phyloP scores from a whole-genome alignment of 1,140 invertebrate genomes.

The Drosophila virilis region DNA sequence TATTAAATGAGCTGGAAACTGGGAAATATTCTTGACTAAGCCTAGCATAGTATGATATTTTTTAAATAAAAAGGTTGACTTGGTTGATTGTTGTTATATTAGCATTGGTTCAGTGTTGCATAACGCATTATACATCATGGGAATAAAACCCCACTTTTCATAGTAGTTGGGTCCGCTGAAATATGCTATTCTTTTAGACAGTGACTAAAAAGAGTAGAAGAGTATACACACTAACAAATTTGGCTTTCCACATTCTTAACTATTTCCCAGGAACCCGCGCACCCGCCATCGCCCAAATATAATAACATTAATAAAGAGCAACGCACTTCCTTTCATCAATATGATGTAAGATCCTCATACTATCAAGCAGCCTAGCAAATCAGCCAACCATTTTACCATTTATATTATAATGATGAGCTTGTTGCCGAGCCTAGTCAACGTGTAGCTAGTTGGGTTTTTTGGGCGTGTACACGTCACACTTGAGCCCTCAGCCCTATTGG shows the following conservation, averaged over 20 bases:
- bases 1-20: neutral
- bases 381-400: slow-evolving; percentile 38
- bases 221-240: slow-evolving; percentile 47
- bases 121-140: no score
- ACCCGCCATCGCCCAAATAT: slow-evolving; percentile 83
- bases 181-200: neutral
- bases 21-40: no score
- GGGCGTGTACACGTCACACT: slow-evolving; percentile 68
- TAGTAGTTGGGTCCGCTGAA: no score
- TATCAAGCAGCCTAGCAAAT: slow-evolving; percentile 8
- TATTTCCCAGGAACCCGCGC: slow-evolving; percentile 70
- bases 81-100: no score
- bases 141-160: no score
- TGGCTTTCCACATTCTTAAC: slow-evolving; percentile 29
- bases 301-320: slow-evolving; percentile 81
- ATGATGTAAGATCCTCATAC: slow-evolving; percentile 78
- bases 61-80: no score
- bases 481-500: slow-evolving; percentile 25
- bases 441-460: slow-evolving; percentile 21
- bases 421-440: slow-evolving; percentile 30
- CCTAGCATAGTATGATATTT: no score
- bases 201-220: neutral
- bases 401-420: slow-evolving; percentile 52
- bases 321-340: slow-evolving; percentile 79
- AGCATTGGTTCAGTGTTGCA: no score